Evolutionary conservation across 2,113 vertebrate species (phyloP), one percentile per base, ranked within the genome.

Genomic region (Onychostruthus taczanowskii): DNA sequence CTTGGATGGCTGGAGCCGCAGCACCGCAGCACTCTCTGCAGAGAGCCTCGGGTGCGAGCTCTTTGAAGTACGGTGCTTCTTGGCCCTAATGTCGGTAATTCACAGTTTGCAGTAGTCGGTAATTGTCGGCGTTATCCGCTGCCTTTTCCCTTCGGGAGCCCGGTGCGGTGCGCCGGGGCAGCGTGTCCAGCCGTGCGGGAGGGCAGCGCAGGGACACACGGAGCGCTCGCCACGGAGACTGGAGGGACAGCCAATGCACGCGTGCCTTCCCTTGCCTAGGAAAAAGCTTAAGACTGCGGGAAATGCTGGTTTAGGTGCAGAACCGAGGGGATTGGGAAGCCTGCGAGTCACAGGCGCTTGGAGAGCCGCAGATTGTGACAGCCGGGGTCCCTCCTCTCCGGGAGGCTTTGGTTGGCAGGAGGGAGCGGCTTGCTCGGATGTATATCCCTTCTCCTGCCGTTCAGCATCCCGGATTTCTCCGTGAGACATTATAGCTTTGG

Each of bases 231-330:
- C 9, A 19, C 49, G 4, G 37, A 21, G 16, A 10, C 2, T 7
- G 20, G 3, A 4, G 35, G 8, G 15, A 8, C n/a, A 21, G 37
- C 5, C 0, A 7, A 4, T 0, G 24, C 11, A 4, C 6, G 2
- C 28, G 26, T 11, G 70, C 15, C 47, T 59, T 39, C 18, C n/a
- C 31, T 33, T 20, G 62, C 33, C 21, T 18, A 6, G n/a, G 41
- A 18, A 22, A 19, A 28, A 30, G 23, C 68, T 52, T 21, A 1
- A 31, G 15, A 4, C 7, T 33, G 7, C 5, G 56, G 72, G 43
- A 37, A 55, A 18, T 21, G 28, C 31, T n/a, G 24, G 15, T 15
- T 43, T 23, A 19, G 27, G 44, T 27, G 56, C 79, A 22, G 31
- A 41, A 39, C 19, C 10, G 2, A 9, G n/a, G 24, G 26, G 3